Conservation (phyloP, 2,888 invertebrate species). For the Corbicula japonica region DNA sequence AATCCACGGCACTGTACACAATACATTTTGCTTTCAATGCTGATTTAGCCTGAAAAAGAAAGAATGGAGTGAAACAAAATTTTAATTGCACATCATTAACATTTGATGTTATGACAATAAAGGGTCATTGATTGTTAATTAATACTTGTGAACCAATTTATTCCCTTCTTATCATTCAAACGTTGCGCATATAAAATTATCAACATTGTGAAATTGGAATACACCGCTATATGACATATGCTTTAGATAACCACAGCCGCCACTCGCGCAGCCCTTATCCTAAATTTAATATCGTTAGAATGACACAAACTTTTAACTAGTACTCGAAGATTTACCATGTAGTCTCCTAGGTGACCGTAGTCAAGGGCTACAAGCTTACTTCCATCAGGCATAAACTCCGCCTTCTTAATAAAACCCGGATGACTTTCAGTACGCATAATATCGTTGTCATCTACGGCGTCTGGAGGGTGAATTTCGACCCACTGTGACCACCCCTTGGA, state of each 20-base stretch:
- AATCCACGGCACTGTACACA: constrained; percentile 8
- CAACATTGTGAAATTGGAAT: too few relatives aligned
- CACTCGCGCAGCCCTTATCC: too few relatives aligned
- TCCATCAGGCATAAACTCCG: constrained; percentile 30
- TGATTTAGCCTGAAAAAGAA: neutral
- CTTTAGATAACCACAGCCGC: too few relatives aligned
- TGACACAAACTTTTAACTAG: too few relatives aligned
- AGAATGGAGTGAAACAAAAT: neutral
- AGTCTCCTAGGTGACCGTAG: constrained; percentile 25
- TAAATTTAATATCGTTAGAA: too few relatives aligned
- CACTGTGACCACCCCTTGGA: constrained; percentile 24
- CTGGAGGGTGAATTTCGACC: neutral
- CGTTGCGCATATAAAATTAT: too few relatives aligned
- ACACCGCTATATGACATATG: too few relatives aligned
- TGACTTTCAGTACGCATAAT: neutral
- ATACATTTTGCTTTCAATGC: constrained; percentile 11
- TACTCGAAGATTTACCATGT: constrained; percentile 14
- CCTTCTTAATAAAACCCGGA: constrained; percentile 34
- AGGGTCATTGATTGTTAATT: too few relatives aligned
- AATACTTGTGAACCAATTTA: too few relatives aligned
- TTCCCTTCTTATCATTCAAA: too few relatives aligned
- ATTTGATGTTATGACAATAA: too few relatives aligned
- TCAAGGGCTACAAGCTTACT: constrained; percentile 26
- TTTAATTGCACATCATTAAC: too few relatives aligned
- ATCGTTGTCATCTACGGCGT: neutral